A percentile compares a stretch with the other conserved stretches of the same genome.
phyloP scores from a whole-genome alignment of 2,113 vertebrate species.

The Sylvia atricapilla region DNA sequence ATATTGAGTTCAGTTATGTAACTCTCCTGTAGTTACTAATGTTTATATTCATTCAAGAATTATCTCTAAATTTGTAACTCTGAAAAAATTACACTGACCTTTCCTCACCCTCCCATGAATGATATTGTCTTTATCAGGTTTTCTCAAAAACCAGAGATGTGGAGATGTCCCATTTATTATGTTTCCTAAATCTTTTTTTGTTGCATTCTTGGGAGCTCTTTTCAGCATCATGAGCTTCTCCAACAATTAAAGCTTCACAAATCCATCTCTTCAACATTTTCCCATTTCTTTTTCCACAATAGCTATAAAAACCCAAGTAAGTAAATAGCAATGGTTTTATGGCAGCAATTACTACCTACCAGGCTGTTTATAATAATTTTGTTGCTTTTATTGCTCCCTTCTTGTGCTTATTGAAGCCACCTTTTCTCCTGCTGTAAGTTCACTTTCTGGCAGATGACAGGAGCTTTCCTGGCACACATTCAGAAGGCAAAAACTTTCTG shows the following conservation, averaged over 20 bases:
- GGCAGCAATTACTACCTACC: constrained; percentile 38
- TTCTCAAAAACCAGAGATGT: neutral
- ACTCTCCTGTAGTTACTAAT: neutral
- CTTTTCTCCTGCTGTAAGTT: constrained; percentile 15
- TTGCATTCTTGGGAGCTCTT: neutral
- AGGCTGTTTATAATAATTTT: constrained; percentile 34
- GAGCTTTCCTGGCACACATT: neutral
- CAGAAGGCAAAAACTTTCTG: neutral
- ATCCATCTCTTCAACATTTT: neutral
- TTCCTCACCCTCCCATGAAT: rapidly evolving
- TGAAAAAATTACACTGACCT: neutral
- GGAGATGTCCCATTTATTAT: neutral
- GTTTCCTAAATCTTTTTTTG: neutral
- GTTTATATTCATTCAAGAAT: neutral
- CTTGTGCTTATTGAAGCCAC: constrained; percentile 37
- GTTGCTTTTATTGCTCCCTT: constrained; percentile 42
- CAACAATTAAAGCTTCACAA: neutral
- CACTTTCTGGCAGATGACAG: constrained; percentile 30
- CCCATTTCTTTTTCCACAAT: neutral
- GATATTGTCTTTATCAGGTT: neutral
- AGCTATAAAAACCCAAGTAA: neutral
- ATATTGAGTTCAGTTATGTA: neutral
- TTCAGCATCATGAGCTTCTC: neutral
- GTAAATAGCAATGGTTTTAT: neutral
- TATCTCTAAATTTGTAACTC: neutral